Conservation (phyloP, 2,888 invertebrate species). For the Eueremaeus valkanovi region DNA sequence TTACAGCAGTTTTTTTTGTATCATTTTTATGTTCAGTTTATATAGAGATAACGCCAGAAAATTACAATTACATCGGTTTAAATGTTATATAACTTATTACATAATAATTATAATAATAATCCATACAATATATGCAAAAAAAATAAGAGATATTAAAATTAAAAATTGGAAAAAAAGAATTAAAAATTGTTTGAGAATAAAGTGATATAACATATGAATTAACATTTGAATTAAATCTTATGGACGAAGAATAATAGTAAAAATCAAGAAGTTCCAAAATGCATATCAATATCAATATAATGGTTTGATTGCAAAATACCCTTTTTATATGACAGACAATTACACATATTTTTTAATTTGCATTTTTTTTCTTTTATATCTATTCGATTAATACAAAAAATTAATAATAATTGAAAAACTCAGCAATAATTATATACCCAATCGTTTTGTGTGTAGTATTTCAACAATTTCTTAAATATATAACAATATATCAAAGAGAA, state of each 20-base stretch:
- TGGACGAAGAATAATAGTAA: background rate
- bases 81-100: conserved; percentile 1
- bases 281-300: background rate
- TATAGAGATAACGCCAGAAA: background rate
- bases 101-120: conserved; percentile 24
- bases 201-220: too few species aligned
- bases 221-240: background rate
- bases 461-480: background rate
- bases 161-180: background rate
- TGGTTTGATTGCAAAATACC: conserved; percentile 8
- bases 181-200: background rate
- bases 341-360: background rate
- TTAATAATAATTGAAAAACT: too few species aligned
- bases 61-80: conserved; percentile 3
- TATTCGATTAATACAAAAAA: too few species aligned
- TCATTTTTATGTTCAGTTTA: background rate
- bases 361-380: background rate
- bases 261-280: background rate
- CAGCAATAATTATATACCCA: too few species aligned
- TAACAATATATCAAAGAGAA: background rate
- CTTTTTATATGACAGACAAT: background rate
- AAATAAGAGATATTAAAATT: background rate
- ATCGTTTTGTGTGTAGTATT: too few species aligned
- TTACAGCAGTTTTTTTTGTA: conserved; percentile 22
- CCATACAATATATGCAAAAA: conserved; percentile 28